Percentiles rank a stretch among this genome's conserved stretches.
phyloP scores from a whole-genome alignment of 2,888 invertebrate species.

The Lacanobia oleracea region DNA sequence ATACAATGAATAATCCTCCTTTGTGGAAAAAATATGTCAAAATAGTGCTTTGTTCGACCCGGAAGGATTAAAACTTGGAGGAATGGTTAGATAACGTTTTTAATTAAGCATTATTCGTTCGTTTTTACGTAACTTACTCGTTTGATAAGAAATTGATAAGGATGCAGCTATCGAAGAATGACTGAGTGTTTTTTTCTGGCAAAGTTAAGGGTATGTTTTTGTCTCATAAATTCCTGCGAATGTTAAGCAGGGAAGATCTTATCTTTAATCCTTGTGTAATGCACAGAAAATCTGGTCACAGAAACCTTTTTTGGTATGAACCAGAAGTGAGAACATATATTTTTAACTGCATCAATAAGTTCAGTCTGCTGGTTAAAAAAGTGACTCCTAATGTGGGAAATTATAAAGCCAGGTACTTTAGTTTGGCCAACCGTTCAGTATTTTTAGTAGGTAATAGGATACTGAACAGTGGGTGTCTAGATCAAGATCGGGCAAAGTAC shows the following conservation, averaged over 20 bases:
- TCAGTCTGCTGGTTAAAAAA: too few species aligned
- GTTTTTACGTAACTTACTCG: constrained; percentile 59
- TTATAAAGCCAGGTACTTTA: too few species aligned
- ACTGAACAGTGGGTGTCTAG: too few species aligned
- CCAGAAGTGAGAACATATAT: neutral
- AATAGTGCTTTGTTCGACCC: constrained; percentile 81
- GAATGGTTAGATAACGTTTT: constrained; percentile 50
- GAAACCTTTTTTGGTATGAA: neutral
- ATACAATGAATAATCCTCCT: constrained; percentile 69
- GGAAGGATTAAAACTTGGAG: constrained; percentile 76
- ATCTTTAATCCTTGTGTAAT: constrained; percentile 4
- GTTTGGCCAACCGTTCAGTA: too few species aligned
- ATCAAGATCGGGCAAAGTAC: too few species aligned
- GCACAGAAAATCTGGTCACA: neutral
- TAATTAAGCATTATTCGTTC: constrained; percentile 55
- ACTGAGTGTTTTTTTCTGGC: constrained; percentile 17
- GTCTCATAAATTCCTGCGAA: constrained; percentile 22
- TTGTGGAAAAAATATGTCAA: constrained; percentile 78
- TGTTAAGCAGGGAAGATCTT: neutral
- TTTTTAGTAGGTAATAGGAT: too few species aligned
- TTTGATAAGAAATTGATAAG: constrained; percentile 51
- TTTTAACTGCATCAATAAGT: neutral
- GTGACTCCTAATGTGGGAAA: too few species aligned
- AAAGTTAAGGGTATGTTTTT: constrained; percentile 19
- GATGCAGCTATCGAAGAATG: constrained; percentile 27